Evolutionary conservation across 2,888 invertebrate species (phyloP), one percentile per base, ranked within the genome.

Genomic region (Temnothorax unifasciatus): DNA sequence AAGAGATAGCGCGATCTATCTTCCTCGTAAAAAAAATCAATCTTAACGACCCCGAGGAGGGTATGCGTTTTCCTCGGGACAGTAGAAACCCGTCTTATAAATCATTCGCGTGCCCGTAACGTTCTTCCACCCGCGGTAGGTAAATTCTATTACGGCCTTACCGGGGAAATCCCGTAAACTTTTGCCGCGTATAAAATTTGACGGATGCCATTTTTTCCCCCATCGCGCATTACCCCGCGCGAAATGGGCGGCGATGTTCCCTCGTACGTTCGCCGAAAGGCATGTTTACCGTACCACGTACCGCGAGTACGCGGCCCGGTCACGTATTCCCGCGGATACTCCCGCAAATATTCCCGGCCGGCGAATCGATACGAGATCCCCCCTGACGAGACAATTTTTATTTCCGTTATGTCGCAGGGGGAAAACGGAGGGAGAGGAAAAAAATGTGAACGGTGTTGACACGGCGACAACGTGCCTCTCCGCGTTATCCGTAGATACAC

Each of bases 1-100:
- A 81, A 81, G 79, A 81, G 73, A 81, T 59, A 81, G 79, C 73
- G 59, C 73, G 79, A 81, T 81, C 79, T 73, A 81, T 81, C 79
- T 81, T 73, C 79, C 79, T 38, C 38, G 79, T 73, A 79, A 79
- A 76, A 76, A 66, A 81, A 81, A 81, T 73, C 59, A 81, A 81
- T 81, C 79, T 59, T 81, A 59, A 81, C 79, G 59, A 81, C 79
- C 79, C 79, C 71, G 69, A 71, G 79, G 47, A 59, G 73, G 38
- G 21, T 52, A 25, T 34, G 79, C 79, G 79, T 38, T 71, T 34
- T 73, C 21, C 79, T 44, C 79, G 79, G 69, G 73, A 71, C 57
- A 79, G 57, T 73, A 13, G 47, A 38, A 47, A 50, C 44, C 73
- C 21, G 21, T 25, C 79, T 73, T 81, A 81, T 81, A 81, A 73